These are phyloP conservation scores for Loris lydekkerianus DNA, from an alignment of 2,797 vertebrate genomes.

Conservation along the genomic window DNA sequence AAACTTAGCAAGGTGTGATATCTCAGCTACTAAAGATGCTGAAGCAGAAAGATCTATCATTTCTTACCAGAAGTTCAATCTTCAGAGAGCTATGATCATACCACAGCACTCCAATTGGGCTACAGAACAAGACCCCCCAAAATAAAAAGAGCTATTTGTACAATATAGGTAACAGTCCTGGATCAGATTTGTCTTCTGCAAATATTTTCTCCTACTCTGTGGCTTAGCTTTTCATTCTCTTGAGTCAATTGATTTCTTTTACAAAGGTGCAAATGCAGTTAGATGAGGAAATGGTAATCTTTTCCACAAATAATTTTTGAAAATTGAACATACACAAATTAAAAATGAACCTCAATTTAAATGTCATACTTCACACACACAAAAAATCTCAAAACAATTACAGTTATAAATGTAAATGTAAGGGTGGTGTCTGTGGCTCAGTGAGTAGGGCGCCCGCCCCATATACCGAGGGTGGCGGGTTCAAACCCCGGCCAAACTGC, in stretches of 20 bases:
- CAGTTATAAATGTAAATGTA: background rate
- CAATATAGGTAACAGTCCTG: background rate
- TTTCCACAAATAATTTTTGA: background rate
- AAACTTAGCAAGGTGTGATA: background rate
- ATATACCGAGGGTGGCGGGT: too few relatives aligned
- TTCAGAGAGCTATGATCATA: background rate
- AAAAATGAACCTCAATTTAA: background rate
- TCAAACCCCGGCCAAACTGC: too few relatives aligned
- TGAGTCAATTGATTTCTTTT: background rate
- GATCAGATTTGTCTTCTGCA: background rate
- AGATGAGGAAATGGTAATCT: background rate
- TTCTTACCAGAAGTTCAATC: background rate
- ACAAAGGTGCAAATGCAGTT: background rate
- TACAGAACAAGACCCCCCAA: background rate
- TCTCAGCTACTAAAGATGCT: background rate
- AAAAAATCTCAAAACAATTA: background rate
- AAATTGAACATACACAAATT: background rate
- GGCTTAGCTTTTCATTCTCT: background rate
- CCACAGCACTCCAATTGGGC: background rate
- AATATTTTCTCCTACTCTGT: background rate
- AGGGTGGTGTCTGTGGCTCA: too few relatives aligned
- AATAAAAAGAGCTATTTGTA: background rate
- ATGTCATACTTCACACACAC: background rate
- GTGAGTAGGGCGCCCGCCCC: too few relatives aligned
- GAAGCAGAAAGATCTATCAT: background rate